A percentile compares a stretch with the other conserved stretches of the same genome.
Conservation (phyloP, 2,888 invertebrate species). For the Atethmia centrago region DNA sequence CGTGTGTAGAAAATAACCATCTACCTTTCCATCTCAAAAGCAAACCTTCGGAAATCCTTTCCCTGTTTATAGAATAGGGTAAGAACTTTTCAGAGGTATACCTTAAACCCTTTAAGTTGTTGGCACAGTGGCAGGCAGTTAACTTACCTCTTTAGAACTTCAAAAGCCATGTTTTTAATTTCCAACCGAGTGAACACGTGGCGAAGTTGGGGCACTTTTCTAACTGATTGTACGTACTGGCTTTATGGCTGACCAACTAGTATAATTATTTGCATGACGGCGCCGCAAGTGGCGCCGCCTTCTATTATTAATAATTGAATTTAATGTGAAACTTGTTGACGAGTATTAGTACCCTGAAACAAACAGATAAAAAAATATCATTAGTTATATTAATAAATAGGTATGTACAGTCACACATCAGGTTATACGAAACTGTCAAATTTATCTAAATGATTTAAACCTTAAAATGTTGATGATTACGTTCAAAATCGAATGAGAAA, state of each 20-base stretch:
- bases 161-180: slow-evolving; percentile 86
- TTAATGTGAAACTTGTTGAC: no score
- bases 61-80: slow-evolving; percentile 41
- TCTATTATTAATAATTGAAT: not conserved
- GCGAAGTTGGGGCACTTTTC: slow-evolving; percentile 73
- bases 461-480: no score
- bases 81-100: slow-evolving; percentile 49
- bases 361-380: no score
- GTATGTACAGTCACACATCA: no score
- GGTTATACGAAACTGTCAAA: no score
- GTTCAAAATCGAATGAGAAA: no score
- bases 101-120: slow-evolving; percentile 55
- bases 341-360: no score
- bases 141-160: slow-evolving; percentile 84
- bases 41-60: slow-evolving; percentile 40
- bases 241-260: slow-evolving; percentile 21
- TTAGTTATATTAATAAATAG: no score
- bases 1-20: no score
- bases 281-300: not conserved
- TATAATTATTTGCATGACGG: not conserved
- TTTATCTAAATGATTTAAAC: no score
- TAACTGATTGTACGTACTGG: slow-evolving; percentile 71
- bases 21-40: not conserved
- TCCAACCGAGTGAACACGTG: slow-evolving; percentile 84
- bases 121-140: slow-evolving; percentile 58